Percentiles rank a stretch among this genome's conserved stretches.
Evolutionary conservation across 2,888 invertebrate genomes (phyloP).

Genomic region (Hybos culiciformis): DNA sequence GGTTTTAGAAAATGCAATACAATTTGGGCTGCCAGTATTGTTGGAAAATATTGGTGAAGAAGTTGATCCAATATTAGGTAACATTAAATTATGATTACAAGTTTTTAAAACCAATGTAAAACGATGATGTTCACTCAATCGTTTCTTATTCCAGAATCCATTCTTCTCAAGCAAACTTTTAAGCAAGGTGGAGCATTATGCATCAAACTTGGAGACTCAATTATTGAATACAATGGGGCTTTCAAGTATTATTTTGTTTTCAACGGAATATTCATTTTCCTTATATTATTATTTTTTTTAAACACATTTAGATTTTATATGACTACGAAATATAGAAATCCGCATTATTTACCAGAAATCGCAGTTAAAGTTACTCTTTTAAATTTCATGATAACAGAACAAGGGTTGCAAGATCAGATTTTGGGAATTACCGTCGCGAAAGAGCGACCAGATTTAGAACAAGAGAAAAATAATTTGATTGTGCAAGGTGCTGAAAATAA

Average conservation of each 20-base stretch:
- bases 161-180: slow-evolving; percentile 81
- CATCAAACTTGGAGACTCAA: slow-evolving; percentile 80
- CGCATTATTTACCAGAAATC: slow-evolving; percentile 87
- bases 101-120: no score
- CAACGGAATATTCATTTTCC: not conserved
- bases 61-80: slow-evolving; percentile 66
- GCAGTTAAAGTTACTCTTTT: slow-evolving; percentile 81
- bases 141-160: no score
- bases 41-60: slow-evolving; percentile 87
- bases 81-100: no score
- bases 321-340: slow-evolving; percentile 84
- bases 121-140: no score
- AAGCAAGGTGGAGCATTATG: slow-evolving; percentile 76
- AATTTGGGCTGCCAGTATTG: slow-evolving; percentile 74
- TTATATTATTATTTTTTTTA: not conserved
- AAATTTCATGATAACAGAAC: slow-evolving; percentile 85
- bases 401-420: slow-evolving; percentile 79
- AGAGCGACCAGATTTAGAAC: slow-evolving; percentile 82
- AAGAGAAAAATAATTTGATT: slow-evolving; percentile 77
- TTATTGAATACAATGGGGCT: slow-evolving; percentile 74
- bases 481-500: slow-evolving; percentile 78
- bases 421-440: slow-evolving; percentile 82
- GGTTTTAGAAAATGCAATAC: slow-evolving; percentile 72
- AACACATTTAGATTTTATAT: slow-evolving; percentile 64
- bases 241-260: slow-evolving; percentile 52